Evolutionary conservation across 2,888 invertebrate species (phyloP).

Genomic region (Andrena flavipes): DNA sequence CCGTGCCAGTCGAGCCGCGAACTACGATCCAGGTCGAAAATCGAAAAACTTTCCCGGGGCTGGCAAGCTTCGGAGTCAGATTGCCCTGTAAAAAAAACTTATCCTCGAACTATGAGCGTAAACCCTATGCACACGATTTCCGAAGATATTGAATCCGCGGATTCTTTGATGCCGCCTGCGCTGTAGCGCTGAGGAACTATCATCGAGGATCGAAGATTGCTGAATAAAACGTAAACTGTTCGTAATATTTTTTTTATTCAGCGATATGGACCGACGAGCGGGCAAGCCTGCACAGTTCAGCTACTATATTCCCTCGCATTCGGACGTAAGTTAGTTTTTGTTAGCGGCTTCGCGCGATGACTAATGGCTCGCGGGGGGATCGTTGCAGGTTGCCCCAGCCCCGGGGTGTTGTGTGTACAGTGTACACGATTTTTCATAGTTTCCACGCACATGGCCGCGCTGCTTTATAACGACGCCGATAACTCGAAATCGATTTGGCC

Average conservation of each 20-base stretch:
- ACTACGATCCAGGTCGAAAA: constrained; percentile 49
- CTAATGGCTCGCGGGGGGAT: constrained; percentile 76
- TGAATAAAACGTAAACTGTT: constrained; percentile 16
- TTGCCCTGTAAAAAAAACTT: constrained; percentile 38
- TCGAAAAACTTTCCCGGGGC: constrained; percentile 45
- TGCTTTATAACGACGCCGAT: constrained; percentile 61
- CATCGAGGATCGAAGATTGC: neutral
- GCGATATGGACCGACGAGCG: constrained; percentile 4
- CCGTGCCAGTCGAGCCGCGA: constrained; percentile 39
- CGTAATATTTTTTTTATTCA: constrained; percentile 42
- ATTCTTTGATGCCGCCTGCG: neutral
- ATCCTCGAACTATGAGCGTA: constrained; percentile 25
- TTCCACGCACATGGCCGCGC: constrained; percentile 63
- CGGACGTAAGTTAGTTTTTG: constrained; percentile 76
- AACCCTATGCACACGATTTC: constrained; percentile 14
- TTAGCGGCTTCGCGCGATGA: constrained; percentile 73
- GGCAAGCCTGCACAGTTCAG: constrained; percentile 17
- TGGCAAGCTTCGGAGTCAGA: constrained; percentile 6
- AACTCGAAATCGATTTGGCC: constrained; percentile 71
- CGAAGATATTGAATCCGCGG: constrained; percentile 5
- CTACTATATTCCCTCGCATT: constrained; percentile 68
- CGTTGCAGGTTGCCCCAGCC: constrained; percentile 70
- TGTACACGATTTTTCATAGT: constrained; percentile 77
- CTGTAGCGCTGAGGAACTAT: neutral
- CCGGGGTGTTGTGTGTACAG: constrained; percentile 58